Conservation (phyloP, 1,140 invertebrate species). For the Drosophila busckii region DNA sequence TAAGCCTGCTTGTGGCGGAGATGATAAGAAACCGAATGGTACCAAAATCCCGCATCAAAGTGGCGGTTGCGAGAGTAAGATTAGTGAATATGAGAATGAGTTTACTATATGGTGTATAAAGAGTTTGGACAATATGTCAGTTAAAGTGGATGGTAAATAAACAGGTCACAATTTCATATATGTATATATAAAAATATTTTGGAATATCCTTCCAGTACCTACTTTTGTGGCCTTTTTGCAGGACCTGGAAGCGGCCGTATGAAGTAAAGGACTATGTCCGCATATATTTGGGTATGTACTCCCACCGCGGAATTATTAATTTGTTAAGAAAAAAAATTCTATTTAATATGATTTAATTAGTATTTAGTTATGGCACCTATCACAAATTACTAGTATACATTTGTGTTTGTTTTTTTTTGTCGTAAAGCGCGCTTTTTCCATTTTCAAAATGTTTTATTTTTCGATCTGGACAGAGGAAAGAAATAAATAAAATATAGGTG, state of each 20-base stretch:
- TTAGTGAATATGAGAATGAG: slow-evolving; percentile 81
- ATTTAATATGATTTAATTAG: too few relatives aligned
- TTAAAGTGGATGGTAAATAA: slow-evolving; percentile 89
- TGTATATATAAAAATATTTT: background rate
- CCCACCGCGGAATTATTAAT: too few relatives aligned
- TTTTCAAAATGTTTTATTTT: too few relatives aligned
- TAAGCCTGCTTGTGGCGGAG: slow-evolving; percentile 14
- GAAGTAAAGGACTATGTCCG: slow-evolving; percentile 97
- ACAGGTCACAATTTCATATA: background rate
- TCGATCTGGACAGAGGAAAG: too few relatives aligned
- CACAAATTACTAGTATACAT: too few relatives aligned
- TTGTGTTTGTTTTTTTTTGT: too few relatives aligned
- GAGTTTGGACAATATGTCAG: slow-evolving; percentile 85
- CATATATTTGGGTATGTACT: slow-evolving; percentile 89
- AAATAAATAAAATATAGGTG: too few relatives aligned
- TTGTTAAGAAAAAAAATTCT: too few relatives aligned
- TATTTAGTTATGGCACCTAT: too few relatives aligned
- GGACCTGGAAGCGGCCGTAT: slow-evolving; percentile 94
- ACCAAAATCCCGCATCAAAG: slow-evolving; percentile 21
- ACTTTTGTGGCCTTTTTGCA: slow-evolving; percentile 95
- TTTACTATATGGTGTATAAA: slow-evolving; percentile 93
- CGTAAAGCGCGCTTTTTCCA: too few relatives aligned
- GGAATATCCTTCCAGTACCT: slow-evolving; percentile 84
- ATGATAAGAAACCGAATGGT: slow-evolving; percentile 31
- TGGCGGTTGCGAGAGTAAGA: slow-evolving; percentile 36